Base-by-base conservation (phyloP, 2,113 vertebrate species). In the Alces alces region DNA sequence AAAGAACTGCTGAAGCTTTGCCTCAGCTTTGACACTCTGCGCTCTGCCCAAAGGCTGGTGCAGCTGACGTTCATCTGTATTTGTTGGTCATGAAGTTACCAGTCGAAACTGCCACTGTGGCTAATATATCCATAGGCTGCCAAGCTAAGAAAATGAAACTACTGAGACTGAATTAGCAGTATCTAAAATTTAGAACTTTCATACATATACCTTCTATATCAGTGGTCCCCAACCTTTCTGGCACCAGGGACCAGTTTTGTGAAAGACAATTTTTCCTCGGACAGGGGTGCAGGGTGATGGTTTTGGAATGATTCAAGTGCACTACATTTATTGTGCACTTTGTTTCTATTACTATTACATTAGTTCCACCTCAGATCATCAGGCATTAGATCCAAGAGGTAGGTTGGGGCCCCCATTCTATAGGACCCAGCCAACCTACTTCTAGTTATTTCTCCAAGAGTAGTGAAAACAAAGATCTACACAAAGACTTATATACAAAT, bases 1-100 rank as follows among this genome's bases (percentile, higher is more conserved):
- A 78, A 86, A 85, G 87, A 97, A 85, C 91, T 95, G 95, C 83
- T 55, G 55, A 66, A 43, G 39, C 39, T 83, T 73, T 54, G 43
- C 13, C 6, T 25, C 45, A 43, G 39, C 16, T 45, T 55, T 86
- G 64, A 8, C 5, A n/a, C 27, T 57, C 85, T 8, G 73, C 1
- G 0, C 19, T 33, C 55, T 60, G 70, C 73, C 85, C 50, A 90
- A 83, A 84, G 91, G 79, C 15, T 28, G 27, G 7, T 66, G 23
- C 83, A 80, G 95, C 76, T 95, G 87, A 54, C 3, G 21, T 36
- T 52, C 83, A 54, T 36, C 28, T 70, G 43, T 84, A 64, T 89
- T n/a, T 93, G 16, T 84, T 66, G 47, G 12, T 21, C n/a, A 47
- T 1, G 39, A 60, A 76, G 17, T 54, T 89, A 76, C 61, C 30